Conservation (phyloP, 1,140 invertebrate genomes). For the Sesamia nonagrioides region DNA sequence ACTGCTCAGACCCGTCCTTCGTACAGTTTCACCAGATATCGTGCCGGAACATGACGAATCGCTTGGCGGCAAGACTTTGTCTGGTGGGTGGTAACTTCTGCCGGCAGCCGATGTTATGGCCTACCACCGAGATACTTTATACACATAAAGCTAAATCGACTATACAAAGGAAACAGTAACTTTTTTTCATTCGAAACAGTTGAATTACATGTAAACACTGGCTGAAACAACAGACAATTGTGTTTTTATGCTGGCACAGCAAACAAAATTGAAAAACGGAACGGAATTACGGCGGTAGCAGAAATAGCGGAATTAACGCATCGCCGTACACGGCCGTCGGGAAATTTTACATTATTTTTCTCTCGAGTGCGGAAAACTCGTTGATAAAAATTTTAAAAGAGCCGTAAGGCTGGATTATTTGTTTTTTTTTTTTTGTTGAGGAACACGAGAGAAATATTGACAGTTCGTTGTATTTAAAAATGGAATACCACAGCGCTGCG, state of each 20-base stretch:
- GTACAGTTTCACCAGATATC: too few relatives aligned
- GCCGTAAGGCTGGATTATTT: not conserved
- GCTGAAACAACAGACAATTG: not conserved
- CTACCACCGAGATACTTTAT: too few relatives aligned
- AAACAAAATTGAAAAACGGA: constrained; percentile 4
- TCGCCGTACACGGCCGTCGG: not conserved
- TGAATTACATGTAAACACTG: not conserved
- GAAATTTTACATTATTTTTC: not conserved
- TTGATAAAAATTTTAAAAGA: not conserved
- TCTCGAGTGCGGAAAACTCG: not conserved
- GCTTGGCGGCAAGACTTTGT: too few relatives aligned
- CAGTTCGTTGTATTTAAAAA: too few relatives aligned
- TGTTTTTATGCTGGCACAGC: not conserved
- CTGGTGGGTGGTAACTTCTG: too few relatives aligned
- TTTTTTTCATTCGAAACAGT: not conserved
- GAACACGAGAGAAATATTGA: not conserved
- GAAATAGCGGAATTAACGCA: not conserved
- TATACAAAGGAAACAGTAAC: not conserved
- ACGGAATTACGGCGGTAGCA: not conserved
- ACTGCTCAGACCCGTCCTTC: too few relatives aligned
- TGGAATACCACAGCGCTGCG: too few relatives aligned
- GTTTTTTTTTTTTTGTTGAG: not conserved
- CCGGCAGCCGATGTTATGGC: too few relatives aligned
- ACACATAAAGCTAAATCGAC: too few relatives aligned
- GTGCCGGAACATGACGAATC: too few relatives aligned